phyloP scores from a whole-genome alignment of 2,113 vertebrate genomes.

The Anthoscopus minutus region DNA sequence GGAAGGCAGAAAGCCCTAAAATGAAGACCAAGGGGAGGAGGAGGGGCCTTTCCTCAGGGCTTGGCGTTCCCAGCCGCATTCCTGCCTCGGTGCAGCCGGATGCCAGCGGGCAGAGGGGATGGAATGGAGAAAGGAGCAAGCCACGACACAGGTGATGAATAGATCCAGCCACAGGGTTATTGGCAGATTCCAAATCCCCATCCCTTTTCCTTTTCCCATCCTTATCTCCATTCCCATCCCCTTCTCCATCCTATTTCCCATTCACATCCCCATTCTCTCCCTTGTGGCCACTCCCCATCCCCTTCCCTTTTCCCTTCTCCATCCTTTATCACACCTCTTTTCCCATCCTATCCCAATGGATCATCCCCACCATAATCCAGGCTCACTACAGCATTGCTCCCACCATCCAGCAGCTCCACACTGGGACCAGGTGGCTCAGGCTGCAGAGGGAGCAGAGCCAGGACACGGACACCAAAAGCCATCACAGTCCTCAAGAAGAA shows the following conservation, averaged over 20 bases:
- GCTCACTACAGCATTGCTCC: not conserved
- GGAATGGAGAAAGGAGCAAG: not conserved
- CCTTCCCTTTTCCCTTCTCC: too few relatives aligned
- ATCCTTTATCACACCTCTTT: not conserved
- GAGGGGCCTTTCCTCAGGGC: not conserved
- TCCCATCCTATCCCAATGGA: not conserved
- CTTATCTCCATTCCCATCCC: too few relatives aligned
- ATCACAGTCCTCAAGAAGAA: not conserved
- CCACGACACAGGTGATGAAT: accelerated
- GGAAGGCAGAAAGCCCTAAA: not conserved
- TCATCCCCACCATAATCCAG: accelerated
- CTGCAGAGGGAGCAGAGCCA: not conserved
- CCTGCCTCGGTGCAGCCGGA: accelerated
- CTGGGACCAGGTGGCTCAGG: accelerated
- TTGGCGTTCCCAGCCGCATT: accelerated
- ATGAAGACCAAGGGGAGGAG: accelerated
- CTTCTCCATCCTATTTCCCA: not conserved
- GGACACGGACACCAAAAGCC: not conserved
- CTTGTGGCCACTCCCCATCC: not conserved
- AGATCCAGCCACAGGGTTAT: not conserved
- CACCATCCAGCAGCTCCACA: too few relatives aligned
- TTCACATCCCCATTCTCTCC: not conserved
- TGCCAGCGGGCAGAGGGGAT: not conserved
- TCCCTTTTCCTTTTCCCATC: not conserved
- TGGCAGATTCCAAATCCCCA: accelerated